Conservation (phyloP, 2,888 invertebrate genomes). For the Tanaodytes sp. region DNA sequence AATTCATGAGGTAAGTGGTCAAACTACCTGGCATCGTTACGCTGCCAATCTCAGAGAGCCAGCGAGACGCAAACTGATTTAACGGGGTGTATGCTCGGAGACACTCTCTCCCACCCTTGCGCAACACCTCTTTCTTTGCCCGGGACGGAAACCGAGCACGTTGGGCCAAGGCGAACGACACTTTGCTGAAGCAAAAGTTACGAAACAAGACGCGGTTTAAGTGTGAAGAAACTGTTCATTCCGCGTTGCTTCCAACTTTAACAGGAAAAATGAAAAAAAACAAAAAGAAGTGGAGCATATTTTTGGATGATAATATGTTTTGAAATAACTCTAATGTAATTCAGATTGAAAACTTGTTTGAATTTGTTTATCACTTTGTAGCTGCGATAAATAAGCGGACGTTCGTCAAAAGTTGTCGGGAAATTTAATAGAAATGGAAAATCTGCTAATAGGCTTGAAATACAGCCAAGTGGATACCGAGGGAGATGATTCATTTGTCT, state of each 20-base stretch:
- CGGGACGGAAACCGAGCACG: conserved; percentile 6
- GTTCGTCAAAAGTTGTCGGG: too few relatives aligned
- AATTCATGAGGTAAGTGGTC: conserved; percentile 39
- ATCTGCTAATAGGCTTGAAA: too few relatives aligned
- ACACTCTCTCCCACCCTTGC: conserved; percentile 3
- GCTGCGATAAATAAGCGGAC: too few relatives aligned
- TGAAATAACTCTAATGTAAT: too few relatives aligned
- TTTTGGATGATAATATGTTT: too few relatives aligned
- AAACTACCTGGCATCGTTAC: conserved; percentile 9
- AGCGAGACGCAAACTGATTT: conserved; percentile 42
- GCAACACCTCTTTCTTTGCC: conserved; percentile 4
- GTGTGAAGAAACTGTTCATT: conserved; percentile 22
- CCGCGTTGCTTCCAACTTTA: conserved; percentile 15
- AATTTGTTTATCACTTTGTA: too few relatives aligned
- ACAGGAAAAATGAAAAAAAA: too few relatives aligned
- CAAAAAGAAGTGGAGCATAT: too few relatives aligned
- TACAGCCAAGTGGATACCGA: too few relatives aligned
- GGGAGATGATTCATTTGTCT: too few relatives aligned
- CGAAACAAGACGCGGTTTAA: conserved; percentile 20
- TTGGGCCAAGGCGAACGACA: conserved; percentile 6
- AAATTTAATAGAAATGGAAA: too few relatives aligned
- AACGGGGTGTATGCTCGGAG: conserved; percentile 23
- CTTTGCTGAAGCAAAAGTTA: conserved; percentile 21
- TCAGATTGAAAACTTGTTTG: too few relatives aligned
- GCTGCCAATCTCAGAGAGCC: conserved; percentile 29